Percentiles rank a stretch among this genome's conserved stretches.
These are phyloP conservation scores for Penaeus japonicus DNA, from an alignment of 1,140 invertebrate genomes.

Conservation along the genomic window DNA sequence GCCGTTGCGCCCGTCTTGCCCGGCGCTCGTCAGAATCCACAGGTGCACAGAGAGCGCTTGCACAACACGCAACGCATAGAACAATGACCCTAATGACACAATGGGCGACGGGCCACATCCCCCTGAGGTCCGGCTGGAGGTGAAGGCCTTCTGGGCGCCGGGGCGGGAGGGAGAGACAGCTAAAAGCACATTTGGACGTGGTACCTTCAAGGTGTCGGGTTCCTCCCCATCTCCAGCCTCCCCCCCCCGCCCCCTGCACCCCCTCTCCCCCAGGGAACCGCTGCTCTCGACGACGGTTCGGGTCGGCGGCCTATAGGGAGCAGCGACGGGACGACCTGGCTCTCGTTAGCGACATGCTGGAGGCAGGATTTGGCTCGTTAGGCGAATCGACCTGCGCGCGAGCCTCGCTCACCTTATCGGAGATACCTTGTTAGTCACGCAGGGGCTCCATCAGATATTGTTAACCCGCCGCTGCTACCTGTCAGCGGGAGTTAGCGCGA, in stretches of 20 bases:
- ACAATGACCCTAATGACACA: conserved; percentile 36
- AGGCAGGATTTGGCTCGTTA: too few relatives aligned
- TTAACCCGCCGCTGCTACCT: too few relatives aligned
- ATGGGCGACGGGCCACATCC: neutral
- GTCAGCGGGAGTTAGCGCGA: too few relatives aligned
- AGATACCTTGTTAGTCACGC: too few relatives aligned
- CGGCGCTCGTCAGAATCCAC: conserved; percentile 24
- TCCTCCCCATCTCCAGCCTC: neutral
- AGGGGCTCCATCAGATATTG: too few relatives aligned
- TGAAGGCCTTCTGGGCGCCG: neutral
- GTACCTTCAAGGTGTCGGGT: conserved; percentile 40
- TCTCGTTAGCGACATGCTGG: too few relatives aligned
- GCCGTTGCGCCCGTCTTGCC: conserved; percentile 15
- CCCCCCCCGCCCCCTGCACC: neutral
- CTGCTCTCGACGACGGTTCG: neutral
- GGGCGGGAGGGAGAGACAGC: conserved; percentile 19
- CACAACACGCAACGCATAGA: neutral
- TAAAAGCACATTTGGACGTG: conserved; percentile 50
- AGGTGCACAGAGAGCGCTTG: conserved; percentile 18
- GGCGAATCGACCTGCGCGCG: too few relatives aligned
- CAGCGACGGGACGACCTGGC: too few relatives aligned
- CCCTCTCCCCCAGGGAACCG: neutral
- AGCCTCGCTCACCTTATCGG: too few relatives aligned
- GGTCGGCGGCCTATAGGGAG: too few relatives aligned
- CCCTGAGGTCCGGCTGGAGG: neutral